A percentile compares a stretch with the other conserved stretches of the same genome.
These are phyloP conservation scores for Lamellibrachia satsuma DNA, from an alignment of 2,888 invertebrate genomes.

Conservation along the genomic window DNA sequence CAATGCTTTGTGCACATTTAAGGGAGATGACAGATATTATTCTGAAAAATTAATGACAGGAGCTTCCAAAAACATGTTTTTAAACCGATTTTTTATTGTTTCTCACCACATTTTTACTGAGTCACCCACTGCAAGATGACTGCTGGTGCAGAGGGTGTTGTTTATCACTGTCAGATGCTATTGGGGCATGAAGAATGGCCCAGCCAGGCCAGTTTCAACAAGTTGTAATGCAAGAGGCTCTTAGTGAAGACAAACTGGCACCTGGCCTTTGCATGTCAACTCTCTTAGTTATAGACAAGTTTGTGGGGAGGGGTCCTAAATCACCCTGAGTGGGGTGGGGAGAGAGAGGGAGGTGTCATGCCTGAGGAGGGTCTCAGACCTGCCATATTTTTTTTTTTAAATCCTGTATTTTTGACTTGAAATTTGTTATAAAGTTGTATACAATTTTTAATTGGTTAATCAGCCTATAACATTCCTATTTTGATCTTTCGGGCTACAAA, in stretches of 20 bases:
- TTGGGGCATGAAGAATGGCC: not conserved
- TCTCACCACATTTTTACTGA: not conserved
- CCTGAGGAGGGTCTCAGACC: not conserved
- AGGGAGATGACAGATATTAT: not conserved
- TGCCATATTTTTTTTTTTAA: too few relatives aligned
- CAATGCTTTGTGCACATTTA: not conserved
- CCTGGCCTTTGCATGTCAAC: not conserved
- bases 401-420: too few relatives aligned
- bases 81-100: not conserved
- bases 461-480: too few relatives aligned
- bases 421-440: too few relatives aligned
- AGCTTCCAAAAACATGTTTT: not conserved
- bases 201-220: not conserved
- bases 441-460: too few relatives aligned
- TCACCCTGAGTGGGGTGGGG: not conserved
- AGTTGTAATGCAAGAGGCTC: conserved; percentile 2
- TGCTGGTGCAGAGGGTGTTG: not conserved
- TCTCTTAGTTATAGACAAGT: not conserved
- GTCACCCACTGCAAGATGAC: not conserved
- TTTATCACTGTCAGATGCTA: not conserved
- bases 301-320: not conserved
- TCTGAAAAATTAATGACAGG: not conserved
- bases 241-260: conserved; percentile 8
- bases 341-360: not conserved
- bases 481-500: too few relatives aligned